Percentiles rank a stretch among this genome's conserved stretches.
Evolutionary conservation across 2,113 vertebrate genomes (phyloP).

Genomic region (Anthoscopus minutus): DNA sequence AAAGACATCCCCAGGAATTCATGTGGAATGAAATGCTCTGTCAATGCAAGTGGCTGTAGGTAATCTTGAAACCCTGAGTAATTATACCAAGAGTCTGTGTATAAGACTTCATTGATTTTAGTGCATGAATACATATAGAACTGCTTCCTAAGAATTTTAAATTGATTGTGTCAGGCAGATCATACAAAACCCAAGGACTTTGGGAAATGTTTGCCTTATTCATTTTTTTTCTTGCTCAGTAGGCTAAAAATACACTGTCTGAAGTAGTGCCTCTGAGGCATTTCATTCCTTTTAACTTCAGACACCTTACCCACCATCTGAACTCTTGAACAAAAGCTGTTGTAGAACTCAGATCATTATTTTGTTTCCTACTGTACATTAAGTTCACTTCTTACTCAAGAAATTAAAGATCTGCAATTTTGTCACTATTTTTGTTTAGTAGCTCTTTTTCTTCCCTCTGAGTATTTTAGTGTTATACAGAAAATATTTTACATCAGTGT

Average conservation of each 20-base stretch:
- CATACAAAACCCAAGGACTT: not conserved
- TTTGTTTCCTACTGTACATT: not conserved
- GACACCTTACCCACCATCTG: not conserved
- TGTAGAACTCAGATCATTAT: not conserved
- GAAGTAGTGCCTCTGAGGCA: not conserved
- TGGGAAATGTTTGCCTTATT: not conserved
- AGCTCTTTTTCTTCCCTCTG: not conserved
- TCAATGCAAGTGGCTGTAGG: not conserved
- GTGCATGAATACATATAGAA: not conserved
- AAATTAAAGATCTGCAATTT: not conserved
- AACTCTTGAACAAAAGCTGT: slow-evolving; percentile 6
- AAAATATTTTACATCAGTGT: not conserved
- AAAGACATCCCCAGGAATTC: not conserved
- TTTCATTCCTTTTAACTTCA: slow-evolving; percentile 11
- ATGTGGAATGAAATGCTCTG: not conserved
- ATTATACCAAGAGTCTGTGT: not conserved
- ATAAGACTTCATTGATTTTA: not conserved
- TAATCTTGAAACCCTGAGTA: not conserved
- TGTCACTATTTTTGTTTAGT: not conserved
- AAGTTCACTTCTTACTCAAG: not conserved
- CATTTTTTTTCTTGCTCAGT: not conserved
- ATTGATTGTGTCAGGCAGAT: not conserved
- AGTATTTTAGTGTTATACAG: not conserved
- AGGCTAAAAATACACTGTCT: not conserved
- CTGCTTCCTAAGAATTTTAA: not conserved